These are phyloP conservation scores for Struthio camelus DNA, from an alignment of 2,113 vertebrate genomes.

Conservation along the genomic window DNA sequence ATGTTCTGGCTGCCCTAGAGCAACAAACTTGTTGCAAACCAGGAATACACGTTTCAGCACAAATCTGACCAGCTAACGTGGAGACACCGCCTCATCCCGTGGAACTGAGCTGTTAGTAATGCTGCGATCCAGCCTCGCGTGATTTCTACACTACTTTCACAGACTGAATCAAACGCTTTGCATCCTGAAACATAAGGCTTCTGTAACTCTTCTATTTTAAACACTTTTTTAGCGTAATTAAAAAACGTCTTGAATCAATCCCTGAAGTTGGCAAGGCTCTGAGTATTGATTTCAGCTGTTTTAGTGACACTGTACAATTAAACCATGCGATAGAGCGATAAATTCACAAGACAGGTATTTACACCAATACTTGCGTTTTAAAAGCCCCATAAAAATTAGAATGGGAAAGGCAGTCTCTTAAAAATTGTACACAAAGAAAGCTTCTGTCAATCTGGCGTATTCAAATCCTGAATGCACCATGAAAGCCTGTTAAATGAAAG, in stretches of 20 bases:
- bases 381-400: not conserved
- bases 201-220: not conserved
- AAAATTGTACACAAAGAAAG: not conserved
- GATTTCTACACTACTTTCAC: not conserved
- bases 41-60: constrained; percentile 32
- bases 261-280: not conserved
- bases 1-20: constrained; percentile 34
- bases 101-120: not conserved
- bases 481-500: constrained; percentile 35
- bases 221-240: not conserved
- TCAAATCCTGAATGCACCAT: not conserved
- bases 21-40: constrained; percentile 29
- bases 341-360: not conserved
- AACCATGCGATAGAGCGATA: not conserved
- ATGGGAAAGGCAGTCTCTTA: not conserved
- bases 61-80: constrained; percentile 15
- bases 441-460: constrained; percentile 24
- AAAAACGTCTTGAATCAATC: not conserved
- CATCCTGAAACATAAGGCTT: not conserved
- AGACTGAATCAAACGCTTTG: not conserved
- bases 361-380: not conserved
- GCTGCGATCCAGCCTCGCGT: not conserved
- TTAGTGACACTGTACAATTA: not conserved
- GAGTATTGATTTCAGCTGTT: not conserved
- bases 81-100: constrained; percentile 4